Evolutionary conservation across 1,140 invertebrate species (phyloP).

Genomic region (Subanguina moxae): DNA sequence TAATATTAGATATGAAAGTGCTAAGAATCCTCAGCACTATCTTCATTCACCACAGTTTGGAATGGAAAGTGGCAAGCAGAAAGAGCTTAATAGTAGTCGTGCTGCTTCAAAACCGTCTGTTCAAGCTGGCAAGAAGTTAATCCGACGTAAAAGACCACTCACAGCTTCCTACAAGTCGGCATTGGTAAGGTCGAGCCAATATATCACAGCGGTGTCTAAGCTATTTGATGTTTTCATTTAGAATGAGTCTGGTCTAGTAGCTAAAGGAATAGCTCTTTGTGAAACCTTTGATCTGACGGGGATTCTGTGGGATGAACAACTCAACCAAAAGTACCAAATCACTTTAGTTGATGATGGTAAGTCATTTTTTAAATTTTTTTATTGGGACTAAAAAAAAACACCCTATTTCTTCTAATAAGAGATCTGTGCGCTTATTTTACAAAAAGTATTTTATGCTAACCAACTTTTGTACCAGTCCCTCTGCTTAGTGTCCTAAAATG

Average conservation of each 20-base stretch:
- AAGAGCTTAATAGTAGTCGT: too few relatives aligned
- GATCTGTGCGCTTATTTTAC: neutral
- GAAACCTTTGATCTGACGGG: neutral
- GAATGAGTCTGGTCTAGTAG: neutral
- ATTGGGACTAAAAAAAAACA: neutral
- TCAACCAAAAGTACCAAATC: conserved; percentile 8
- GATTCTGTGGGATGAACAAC: neutral
- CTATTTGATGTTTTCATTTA: too few relatives aligned
- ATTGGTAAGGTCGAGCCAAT: neutral
- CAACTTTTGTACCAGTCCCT: neutral
- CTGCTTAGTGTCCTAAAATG: neutral
- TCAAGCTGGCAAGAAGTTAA: neutral
- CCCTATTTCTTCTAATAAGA: neutral
- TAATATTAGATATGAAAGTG: too few relatives aligned
- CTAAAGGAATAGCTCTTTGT: neutral
- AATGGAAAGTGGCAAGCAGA: too few relatives aligned
- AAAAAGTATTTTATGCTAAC: neutral
- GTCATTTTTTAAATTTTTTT: conserved; percentile 1
- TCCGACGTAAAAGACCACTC: conserved; percentile 1
- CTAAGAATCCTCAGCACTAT: too few relatives aligned
- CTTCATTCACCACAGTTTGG: too few relatives aligned
- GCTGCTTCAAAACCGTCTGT: too few relatives aligned
- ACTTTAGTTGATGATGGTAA: conserved; percentile 12
- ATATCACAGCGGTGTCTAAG: too few relatives aligned
- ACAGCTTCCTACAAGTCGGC: neutral